Conservation (phyloP, 2,113 vertebrate species). For the Calidris pugnax region DNA sequence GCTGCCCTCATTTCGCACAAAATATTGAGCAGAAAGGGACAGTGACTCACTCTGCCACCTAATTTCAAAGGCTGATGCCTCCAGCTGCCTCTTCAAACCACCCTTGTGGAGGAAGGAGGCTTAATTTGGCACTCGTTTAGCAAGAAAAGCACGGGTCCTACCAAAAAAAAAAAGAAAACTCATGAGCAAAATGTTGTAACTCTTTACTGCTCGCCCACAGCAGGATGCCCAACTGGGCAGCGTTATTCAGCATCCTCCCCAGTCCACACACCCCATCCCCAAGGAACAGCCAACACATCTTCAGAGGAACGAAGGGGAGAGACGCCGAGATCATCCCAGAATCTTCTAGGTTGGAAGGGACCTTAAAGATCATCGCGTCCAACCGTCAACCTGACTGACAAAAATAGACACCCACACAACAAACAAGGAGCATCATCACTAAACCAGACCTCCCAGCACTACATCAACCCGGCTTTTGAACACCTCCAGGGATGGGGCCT, state of each 20-base stretch:
- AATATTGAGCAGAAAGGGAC: not conserved
- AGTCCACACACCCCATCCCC: not conserved
- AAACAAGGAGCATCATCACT: too few relatives aligned
- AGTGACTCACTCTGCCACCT: not conserved
- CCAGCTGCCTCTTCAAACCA: conserved; percentile 37
- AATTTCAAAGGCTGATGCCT: conserved; percentile 47
- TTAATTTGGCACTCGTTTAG: not conserved
- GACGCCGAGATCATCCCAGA: not conserved
- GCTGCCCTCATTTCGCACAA: not conserved
- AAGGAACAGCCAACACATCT: not conserved
- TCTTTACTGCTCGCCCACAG: not conserved
- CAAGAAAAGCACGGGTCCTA: not conserved
- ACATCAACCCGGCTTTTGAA: too few relatives aligned
- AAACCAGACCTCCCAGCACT: too few relatives aligned
- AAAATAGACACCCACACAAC: too few relatives aligned
- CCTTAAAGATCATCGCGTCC: too few relatives aligned
- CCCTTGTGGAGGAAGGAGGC: not conserved
- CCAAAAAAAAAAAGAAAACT: not conserved
- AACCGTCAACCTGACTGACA: too few relatives aligned
- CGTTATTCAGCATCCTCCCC: not conserved
- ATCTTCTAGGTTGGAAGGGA: too few relatives aligned
- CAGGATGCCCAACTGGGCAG: not conserved
- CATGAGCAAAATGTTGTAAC: not conserved
- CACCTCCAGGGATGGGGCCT: too few relatives aligned
- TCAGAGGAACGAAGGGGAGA: not conserved